Percentiles rank a stretch among this genome's conserved stretches.
These are phyloP conservation scores for Ricordea florida DNA, from an alignment of 92 coral and sea anemone genomes.

Conservation along the genomic window DNA sequence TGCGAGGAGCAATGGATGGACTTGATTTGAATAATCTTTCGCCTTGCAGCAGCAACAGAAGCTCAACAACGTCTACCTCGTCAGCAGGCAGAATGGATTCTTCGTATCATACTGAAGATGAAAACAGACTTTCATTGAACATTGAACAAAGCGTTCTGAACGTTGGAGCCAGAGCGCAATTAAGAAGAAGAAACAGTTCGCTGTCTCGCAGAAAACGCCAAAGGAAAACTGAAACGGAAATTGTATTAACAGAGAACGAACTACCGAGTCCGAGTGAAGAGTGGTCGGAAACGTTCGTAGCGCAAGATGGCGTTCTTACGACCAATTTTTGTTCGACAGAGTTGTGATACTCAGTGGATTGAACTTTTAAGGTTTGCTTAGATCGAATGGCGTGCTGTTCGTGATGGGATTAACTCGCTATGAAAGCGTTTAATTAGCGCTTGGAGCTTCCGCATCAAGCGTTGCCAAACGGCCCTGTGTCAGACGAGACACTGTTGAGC, in stretches of 20 bases:
- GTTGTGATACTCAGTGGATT: not conserved
- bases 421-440: no score
- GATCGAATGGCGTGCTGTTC: not conserved
- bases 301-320: constrained; percentile 39
- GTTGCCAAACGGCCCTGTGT: no score
- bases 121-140: not conserved
- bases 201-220: not conserved
- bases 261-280: not conserved
- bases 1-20: not conserved
- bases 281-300: constrained; percentile 39
- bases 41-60: constrained; percentile 9
- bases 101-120: not conserved
- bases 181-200: constrained; percentile 22
- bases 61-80: not conserved
- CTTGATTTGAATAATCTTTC: not conserved
- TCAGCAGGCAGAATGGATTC: not conserved
- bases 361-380: not conserved
- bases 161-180: constrained; percentile 17
- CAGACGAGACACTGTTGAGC: no score
- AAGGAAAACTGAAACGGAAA: not conserved
- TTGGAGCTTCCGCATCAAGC: no score
- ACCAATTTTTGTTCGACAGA: constrained; percentile 42
- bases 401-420: not conserved
- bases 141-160: not conserved
- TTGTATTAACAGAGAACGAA: not conserved